These are phyloP conservation scores for Loxodonta africana DNA, from an alignment of 2,113 vertebrate genomes.

Conservation along the genomic window DNA sequence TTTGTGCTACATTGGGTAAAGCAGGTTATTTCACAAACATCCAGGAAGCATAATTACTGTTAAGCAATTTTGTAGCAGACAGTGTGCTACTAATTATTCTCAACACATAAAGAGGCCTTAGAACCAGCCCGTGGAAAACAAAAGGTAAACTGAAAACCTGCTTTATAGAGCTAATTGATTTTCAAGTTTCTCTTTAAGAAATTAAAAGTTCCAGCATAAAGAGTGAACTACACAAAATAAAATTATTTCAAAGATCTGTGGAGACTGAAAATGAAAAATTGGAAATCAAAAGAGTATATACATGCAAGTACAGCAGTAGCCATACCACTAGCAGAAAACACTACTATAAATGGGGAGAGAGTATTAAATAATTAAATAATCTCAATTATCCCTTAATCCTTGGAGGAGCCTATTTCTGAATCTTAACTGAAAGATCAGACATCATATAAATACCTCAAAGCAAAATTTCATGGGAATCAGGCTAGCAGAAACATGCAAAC, in stretches of 20 bases:
- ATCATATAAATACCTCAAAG: neutral
- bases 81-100: neutral
- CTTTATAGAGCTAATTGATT: neutral
- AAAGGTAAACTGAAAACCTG: neutral
- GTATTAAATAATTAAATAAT: neutral
- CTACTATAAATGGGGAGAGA: neutral
- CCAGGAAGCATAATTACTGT: slow-evolving; percentile 3
- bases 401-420: neutral
- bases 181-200: slow-evolving; percentile 32
- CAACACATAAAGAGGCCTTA: neutral
- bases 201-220: neutral
- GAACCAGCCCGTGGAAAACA: neutral
- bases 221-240: neutral
- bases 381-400: neutral
- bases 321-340: neutral
- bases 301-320: neutral
- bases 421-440: neutral
- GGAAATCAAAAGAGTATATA: slow-evolving; percentile 5
- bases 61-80: neutral
- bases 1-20: neutral
- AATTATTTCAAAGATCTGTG: slow-evolving; percentile 26
- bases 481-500: neutral
- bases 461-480: slow-evolving; percentile 29
- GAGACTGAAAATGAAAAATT: slow-evolving; percentile 9
- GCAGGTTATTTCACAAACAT: slow-evolving; percentile 2